Percentiles rank a stretch among this genome's conserved stretches.
These are phyloP conservation scores for Sicus ferrugineus DNA, from an alignment of 2,888 invertebrate genomes.

Conservation along the genomic window DNA sequence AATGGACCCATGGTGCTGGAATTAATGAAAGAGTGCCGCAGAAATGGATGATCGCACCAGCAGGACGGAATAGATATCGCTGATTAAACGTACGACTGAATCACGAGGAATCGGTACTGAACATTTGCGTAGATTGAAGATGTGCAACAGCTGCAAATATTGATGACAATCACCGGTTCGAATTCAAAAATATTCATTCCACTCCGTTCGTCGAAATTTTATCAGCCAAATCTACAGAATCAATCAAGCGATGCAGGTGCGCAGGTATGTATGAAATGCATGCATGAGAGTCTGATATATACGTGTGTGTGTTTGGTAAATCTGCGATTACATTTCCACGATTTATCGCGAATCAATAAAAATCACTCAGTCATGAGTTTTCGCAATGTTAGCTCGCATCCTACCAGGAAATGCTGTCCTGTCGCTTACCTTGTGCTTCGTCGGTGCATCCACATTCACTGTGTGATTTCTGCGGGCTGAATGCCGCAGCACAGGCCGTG, in stretches of 20 bases:
- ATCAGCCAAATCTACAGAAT: too few relatives aligned
- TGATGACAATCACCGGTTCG: neutral
- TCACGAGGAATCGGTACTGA: neutral
- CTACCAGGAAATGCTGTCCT: neutral
- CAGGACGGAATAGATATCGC: too few relatives aligned
- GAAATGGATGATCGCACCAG: too few relatives aligned
- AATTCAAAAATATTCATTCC: neutral
- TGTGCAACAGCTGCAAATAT: neutral
- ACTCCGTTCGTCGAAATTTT: neutral
- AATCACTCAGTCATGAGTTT: slow-evolving; percentile 36
- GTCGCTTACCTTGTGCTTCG: slow-evolving; percentile 2
- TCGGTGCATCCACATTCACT: slow-evolving; percentile 4
- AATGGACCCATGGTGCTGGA: too few relatives aligned
- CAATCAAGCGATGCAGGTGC: too few relatives aligned
- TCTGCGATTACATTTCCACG: neutral
- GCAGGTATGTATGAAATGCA: too few relatives aligned
- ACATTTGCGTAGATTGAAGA: slow-evolving; percentile 8
- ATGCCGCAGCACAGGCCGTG: slow-evolving; percentile 6
- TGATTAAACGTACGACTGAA: neutral
- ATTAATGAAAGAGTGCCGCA: too few relatives aligned
- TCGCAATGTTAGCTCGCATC: slow-evolving; percentile 15
- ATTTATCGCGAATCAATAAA: slow-evolving; percentile 40
- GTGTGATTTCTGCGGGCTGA: slow-evolving; percentile 23
- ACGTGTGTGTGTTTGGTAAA: neutral
- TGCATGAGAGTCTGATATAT: too few relatives aligned